phyloP scores from a whole-genome alignment of 2,797 vertebrate genomes.

The Gobionotothen gibberifrons region DNA sequence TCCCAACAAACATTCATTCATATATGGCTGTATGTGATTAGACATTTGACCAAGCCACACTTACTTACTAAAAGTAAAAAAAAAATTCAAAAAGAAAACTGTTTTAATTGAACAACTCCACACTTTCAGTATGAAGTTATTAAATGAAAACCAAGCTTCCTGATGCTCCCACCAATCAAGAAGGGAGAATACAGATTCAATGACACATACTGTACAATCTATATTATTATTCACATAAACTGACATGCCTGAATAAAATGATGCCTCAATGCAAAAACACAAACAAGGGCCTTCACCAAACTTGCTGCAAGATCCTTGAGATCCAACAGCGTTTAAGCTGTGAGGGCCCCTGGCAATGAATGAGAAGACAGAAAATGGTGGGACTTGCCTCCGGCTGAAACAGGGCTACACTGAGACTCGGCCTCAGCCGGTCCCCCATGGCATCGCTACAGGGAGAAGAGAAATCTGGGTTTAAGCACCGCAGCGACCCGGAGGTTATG shows the following conservation, averaged over 20 bases:
- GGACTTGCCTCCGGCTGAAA: slow-evolving; percentile 99
- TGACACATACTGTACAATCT: slow-evolving; percentile 14
- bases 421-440: slow-evolving; percentile 98
- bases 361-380: slow-evolving; percentile 94
- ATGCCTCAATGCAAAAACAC: slow-evolving; percentile 69
- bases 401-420: slow-evolving; percentile 98
- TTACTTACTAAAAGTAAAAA: too few relatives aligned
- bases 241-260: slow-evolving; percentile 38
- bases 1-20: slow-evolving; percentile 30
- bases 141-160: slow-evolving; percentile 36
- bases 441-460: slow-evolving; percentile 98
- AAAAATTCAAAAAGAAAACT: not conserved
- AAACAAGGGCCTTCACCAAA: slow-evolving; percentile 96
- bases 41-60: slow-evolving; percentile 2
- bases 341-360: slow-evolving; percentile 93
- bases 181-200: slow-evolving; percentile 32
- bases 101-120: slow-evolving; percentile 26
- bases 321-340: slow-evolving; percentile 96
- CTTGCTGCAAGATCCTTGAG: slow-evolving; percentile 95
- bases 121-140: slow-evolving; percentile 2
- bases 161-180: slow-evolving; percentile 3
- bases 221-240: not conserved
- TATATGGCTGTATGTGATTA: slow-evolving; percentile 23
- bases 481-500: slow-evolving; percentile 83
- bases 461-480: slow-evolving; percentile 97